Conservation (phyloP, 2,113 vertebrate genomes). For the Macheiramphus alcinus region DNA sequence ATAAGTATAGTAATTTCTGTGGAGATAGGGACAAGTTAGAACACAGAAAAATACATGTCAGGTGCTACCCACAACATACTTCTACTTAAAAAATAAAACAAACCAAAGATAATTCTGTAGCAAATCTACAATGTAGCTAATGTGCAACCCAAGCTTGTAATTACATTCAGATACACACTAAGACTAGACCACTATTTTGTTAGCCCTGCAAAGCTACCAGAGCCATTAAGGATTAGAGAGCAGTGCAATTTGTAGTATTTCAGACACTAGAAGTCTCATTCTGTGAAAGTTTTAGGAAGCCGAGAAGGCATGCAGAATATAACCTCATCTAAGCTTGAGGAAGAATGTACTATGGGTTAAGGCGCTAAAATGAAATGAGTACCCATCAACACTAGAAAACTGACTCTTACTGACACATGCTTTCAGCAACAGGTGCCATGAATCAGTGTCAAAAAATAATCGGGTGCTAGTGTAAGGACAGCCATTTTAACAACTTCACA, state of each 20-base stretch:
- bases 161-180: not conserved
- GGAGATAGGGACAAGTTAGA: constrained; percentile 1
- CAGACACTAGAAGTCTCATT: not conserved
- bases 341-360: not conserved
- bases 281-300: not conserved
- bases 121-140: not conserved
- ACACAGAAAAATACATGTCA: not conserved
- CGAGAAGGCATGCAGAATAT: not conserved
- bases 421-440: constrained; percentile 17
- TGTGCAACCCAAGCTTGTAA: not conserved
- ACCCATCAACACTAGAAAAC: not conserved
- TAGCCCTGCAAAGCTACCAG: not conserved
- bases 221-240: not conserved
- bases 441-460: constrained; percentile 3
- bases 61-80: not conserved
- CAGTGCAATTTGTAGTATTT: not conserved
- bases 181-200: not conserved
- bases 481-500: not conserved
- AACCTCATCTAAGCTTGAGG: not conserved
- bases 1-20: constrained; percentile 50
- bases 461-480: not conserved
- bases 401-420: not conserved
- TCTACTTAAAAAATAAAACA: not conserved
- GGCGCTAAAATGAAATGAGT: not conserved
- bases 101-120: not conserved